Base-by-base conservation (phyloP, 2,888 invertebrate species). In the Acrocyrtus sp. region DNA sequence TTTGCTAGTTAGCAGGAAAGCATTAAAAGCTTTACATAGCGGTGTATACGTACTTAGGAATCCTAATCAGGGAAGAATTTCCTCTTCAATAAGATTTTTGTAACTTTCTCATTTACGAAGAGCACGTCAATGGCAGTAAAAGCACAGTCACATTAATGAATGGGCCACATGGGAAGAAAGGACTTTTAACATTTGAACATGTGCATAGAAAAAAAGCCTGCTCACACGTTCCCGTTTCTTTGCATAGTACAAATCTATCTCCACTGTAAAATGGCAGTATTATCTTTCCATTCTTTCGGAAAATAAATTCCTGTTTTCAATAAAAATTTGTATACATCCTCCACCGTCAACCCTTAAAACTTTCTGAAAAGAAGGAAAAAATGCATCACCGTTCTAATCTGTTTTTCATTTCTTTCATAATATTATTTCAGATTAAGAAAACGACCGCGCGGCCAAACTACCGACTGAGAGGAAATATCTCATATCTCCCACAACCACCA, bases 401-500 rank as follows among this genome's bases (percentile, higher is more conserved):
- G 65, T 65, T 74, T 68, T 63, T 74, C 57, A 61, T 65, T 73
- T 73, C 54, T 73, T 72, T 75, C 54, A 68, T 68, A 66, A 70
- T 73, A 72, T 75, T 75, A 77, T 77, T 77, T 56, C 72, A 77
- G 77, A 74, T 68, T 61, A 58, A 58, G 74, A 60, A 58, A 58
- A 51, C 21, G 54, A 34, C 61, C 48, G 19, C 26, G 72, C 19
- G 50, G 63, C 24, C 12, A 19, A 63, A 29, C 24, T 12, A 17
- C 17, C 17, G 34, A 22, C 24, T 24, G 41, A 26, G 27, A 48
- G 41, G 10, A 57, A 19, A 22, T n/a, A 57, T 12, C n/a, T 15
- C 57, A 34, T 17, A 22, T 50, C 22, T 22, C 24, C 43, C 39
- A 41, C 15, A 47, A 47, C 17, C 47, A 34, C 26, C 19, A 19